A percentile compares a stretch with the other conserved stretches of the same genome.
Evolutionary conservation across 2,797 vertebrate genomes (phyloP).

Genomic region (Pseudochirops cupreus): DNA sequence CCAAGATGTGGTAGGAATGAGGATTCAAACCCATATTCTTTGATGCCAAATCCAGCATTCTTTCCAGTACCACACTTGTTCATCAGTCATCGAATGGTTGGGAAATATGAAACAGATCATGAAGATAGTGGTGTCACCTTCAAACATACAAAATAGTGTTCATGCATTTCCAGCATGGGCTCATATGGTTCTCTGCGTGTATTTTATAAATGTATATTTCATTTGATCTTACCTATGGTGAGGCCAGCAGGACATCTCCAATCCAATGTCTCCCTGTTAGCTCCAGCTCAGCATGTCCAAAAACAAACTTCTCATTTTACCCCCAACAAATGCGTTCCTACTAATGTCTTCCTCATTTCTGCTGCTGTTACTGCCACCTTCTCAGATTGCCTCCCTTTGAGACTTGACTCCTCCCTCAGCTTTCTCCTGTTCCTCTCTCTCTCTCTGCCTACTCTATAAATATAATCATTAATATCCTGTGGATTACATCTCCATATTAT

Average conservation of each 20-base stretch:
- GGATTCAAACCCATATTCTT: background rate
- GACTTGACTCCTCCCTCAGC: background rate
- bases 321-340: background rate
- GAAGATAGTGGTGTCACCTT: background rate
- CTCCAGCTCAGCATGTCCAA: background rate
- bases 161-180: background rate
- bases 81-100: background rate
- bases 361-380: background rate
- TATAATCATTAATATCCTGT: background rate
- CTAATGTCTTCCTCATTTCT: background rate
- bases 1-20: background rate
- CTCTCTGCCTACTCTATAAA: background rate
- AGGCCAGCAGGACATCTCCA: background rate
- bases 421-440: background rate
- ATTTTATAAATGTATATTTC: constrained; percentile 1
- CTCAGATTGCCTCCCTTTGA: background rate
- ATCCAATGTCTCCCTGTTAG: background rate
- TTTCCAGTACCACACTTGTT: background rate
- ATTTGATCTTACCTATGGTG: background rate
- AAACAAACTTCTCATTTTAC: background rate
- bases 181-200: background rate
- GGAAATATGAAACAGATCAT: background rate
- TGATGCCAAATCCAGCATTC: background rate
- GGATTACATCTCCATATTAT: background rate
- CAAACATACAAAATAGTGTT: background rate